Evolutionary conservation across 1,140 invertebrate genomes (phyloP).

Genomic region (Grapholita molesta): DNA sequence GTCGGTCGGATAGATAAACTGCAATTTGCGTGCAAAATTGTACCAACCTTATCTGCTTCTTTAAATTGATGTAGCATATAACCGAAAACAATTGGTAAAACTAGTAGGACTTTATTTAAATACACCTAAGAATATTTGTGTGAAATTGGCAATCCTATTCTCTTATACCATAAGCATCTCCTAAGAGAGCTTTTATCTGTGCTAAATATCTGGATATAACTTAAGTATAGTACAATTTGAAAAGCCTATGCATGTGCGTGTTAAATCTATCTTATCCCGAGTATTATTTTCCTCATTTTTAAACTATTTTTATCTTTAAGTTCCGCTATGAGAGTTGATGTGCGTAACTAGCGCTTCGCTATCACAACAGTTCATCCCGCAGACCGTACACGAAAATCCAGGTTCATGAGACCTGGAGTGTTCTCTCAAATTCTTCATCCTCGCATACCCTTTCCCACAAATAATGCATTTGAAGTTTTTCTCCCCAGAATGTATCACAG

Average conservation of each 20-base stretch:
- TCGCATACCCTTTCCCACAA: slow-evolving; percentile 82
- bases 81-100: too few species aligned
- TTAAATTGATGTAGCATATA: not conserved
- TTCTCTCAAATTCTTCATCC: slow-evolving; percentile 80
- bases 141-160: too few species aligned
- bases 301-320: slow-evolving; percentile 17
- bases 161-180: too few species aligned
- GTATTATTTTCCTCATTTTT: not conserved
- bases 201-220: too few species aligned
- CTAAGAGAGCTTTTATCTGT: too few species aligned
- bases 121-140: too few species aligned
- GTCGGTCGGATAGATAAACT: not conserved
- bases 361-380: slow-evolving; percentile 36
- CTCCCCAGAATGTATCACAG: slow-evolving; percentile 83
- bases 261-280: too few species aligned
- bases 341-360: slow-evolving; percentile 29
- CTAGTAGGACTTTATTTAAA: too few species aligned
- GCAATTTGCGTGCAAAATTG: slow-evolving; percentile 3
- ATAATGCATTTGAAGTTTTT: slow-evolving; percentile 78
- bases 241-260: too few species aligned
- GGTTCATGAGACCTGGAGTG: slow-evolving; percentile 78
- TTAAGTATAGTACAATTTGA: too few species aligned
- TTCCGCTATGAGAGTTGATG: slow-evolving; percentile 29
- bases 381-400: slow-evolving; percentile 39
- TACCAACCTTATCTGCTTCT: not conserved